phyloP scores from a whole-genome alignment of 2,797 vertebrate genomes.

The Cygnus olor region DNA sequence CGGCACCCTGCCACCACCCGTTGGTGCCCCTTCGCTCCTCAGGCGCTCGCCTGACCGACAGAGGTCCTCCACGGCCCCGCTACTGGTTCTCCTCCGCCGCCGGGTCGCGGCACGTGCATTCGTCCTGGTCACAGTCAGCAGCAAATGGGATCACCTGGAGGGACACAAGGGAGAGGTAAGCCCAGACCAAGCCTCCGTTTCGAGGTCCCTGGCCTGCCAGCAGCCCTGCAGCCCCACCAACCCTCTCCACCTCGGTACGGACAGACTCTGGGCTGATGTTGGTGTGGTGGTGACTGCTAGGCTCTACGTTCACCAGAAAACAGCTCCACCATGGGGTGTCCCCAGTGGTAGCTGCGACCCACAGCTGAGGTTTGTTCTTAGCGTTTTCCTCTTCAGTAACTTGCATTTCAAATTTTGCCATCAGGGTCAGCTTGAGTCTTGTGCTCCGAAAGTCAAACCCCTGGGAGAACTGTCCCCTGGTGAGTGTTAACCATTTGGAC shows the following conservation, averaged over 20 bases:
- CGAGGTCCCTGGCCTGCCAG: no score
- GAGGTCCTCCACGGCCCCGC: background rate
- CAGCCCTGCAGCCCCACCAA: rapidly evolving
- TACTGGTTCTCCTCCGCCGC: slow-evolving; percentile 93
- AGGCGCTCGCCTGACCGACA: background rate
- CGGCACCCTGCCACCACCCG: background rate
- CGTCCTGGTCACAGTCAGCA: slow-evolving; percentile 91
- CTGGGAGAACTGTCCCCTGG: background rate
- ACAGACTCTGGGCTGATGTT: background rate
- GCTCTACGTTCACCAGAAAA: rapidly evolving
- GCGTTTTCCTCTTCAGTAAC: background rate
- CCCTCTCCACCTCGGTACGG: rapidly evolving
- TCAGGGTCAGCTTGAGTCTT: background rate
- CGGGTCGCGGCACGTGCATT: slow-evolving; percentile 95
- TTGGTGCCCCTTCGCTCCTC: background rate
- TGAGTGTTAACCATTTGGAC: background rate
- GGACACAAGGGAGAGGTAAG: background rate
- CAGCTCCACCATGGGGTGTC: background rate
- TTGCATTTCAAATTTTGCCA: background rate
- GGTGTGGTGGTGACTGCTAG: background rate
- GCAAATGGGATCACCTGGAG: slow-evolving; percentile 94
- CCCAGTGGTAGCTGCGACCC: background rate
- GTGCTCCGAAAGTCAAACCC: background rate
- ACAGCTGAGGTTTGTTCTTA: background rate
- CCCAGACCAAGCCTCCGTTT: background rate